These are phyloP conservation scores for Cettia cetti DNA, from an alignment of 2,113 vertebrate species.

Conservation along the genomic window DNA sequence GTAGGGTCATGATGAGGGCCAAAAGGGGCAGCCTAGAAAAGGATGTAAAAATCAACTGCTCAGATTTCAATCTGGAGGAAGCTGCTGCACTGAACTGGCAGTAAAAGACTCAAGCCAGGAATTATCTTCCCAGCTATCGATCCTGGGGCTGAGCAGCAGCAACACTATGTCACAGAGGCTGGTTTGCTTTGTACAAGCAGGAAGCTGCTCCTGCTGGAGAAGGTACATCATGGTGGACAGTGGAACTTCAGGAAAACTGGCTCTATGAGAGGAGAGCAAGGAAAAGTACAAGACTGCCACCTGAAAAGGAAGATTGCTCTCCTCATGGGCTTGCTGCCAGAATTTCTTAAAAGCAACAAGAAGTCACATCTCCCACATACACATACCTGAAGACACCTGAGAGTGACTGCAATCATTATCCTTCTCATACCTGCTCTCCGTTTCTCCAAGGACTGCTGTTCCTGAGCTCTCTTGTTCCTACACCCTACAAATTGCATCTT, in stretches of 20 bases:
- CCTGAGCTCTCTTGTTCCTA: not conserved
- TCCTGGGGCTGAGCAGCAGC: not conserved
- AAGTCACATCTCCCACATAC: not conserved
- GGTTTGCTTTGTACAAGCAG: not conserved
- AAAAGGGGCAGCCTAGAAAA: not conserved
- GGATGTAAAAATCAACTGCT: not conserved
- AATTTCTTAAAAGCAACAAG: not conserved
- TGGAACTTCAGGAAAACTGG: not conserved
- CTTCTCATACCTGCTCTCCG: not conserved
- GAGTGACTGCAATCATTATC: not conserved
- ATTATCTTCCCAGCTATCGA: not conserved
- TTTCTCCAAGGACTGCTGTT: not conserved
- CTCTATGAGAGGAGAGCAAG: not conserved
- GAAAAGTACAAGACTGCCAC: not conserved
- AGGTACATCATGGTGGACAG: not conserved
- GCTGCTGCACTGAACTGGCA: not conserved
- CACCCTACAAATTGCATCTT: not conserved
- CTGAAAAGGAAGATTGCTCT: not conserved
- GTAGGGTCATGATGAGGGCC: not conserved
- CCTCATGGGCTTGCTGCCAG: not conserved
- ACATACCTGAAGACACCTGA: not conserved
- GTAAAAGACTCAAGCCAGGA: not conserved
- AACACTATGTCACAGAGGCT: fast-evolving
- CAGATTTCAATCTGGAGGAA: not conserved
- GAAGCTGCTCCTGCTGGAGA: not conserved